Evolutionary conservation across 2,797 vertebrate species (phyloP), one percentile per base, ranked within the genome.

Genomic region (Chelon labrosus): DNA sequence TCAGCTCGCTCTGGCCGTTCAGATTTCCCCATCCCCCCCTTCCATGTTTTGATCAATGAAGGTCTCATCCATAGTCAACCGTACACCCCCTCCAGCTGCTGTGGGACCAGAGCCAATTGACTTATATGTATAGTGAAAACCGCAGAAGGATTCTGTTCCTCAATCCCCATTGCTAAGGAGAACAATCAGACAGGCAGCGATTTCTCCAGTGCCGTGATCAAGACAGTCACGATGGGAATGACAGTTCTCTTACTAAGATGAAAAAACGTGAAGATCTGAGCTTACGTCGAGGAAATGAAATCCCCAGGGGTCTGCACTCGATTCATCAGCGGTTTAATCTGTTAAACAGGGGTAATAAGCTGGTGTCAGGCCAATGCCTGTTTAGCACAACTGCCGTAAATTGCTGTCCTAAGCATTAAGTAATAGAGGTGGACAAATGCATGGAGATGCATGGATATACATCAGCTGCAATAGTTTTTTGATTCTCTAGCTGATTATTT

Each of bases 1-100:
- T 82, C 83, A 69, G 85, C 85, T 88, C 69, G 46, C 82, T 79
- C 60, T 61, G 41, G 61, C 77, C 41, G 52, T 49, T 83, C 54
- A 27, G 61, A 59, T 53, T 16, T 27, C 51, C 65, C 39, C 63
- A 58, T 25, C 60, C 77, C 62, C 71, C 71, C 57, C 77, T 70
- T 67, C 59, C 54, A 81, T 54, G 51, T 60, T 76, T 67, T 77
- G 85, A 92, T 93, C 91, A 89, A 93, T 92, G 83, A 81, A 68
- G 70, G 76, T 69, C 55, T 79, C 59, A 72, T 86, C 73, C 66
- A 77, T 66, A 73, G 79, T 75, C 70, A 77, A 57, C 56, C 44
- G 55, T 5, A 7, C 41, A 16, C 50, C 35, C 53, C 39, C 55
- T 58, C 50, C 65, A 50, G 71, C 68, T 65, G 75, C 72, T 75